Evolutionary conservation across 2,888 invertebrate species (phyloP), one percentile per base, ranked within the genome.

Genomic region (Drosophila koepferae): DNA sequence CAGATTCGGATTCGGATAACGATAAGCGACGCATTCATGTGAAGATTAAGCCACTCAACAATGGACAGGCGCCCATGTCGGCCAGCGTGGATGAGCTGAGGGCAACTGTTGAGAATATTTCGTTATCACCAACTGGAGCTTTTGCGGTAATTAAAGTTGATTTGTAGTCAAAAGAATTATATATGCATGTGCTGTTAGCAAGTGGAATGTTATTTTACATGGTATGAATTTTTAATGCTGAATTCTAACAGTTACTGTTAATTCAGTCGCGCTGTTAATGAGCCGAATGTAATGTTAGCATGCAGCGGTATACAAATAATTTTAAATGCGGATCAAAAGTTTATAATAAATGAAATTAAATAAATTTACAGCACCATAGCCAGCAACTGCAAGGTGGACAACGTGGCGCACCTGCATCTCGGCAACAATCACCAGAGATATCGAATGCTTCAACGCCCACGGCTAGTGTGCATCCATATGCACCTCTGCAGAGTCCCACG

Each of bases 71-170:
- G 61, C 97, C 97, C 2, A 97, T 97, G 95, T 97, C 98, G 74
- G 98, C 98, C n/a, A 98, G 98, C 93, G 98, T 98, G 14, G 98
- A 98, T 93, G 98, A 98, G 92, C 94, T 99, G 23, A 94, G 98
- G 86, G 98, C 97, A 31, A 98, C 98, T 43, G 97, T 98, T 59
- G 98, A 97, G 93, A 98, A 97, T 93, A 95, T 99, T 74, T 97
- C 98, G 40, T 91, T 97, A 61, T 97, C 97, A 61, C 97, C 97
- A 76, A 95, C 96, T 59, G 96, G 96, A 36, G 95, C 95, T 72
- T 92, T 93, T 86, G 91, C 94, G 81, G 95, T 95, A 92, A 92
- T 93, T 91, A n/a, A 61, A 53, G 6, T 14, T n/a, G 1, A 34
- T 14, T 34, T 1, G 18, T 36, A 6, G 6, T 28, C 28, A 36